phyloP scores from a whole-genome alignment of 1,140 invertebrate genomes.

The Drosophila pachea region DNA sequence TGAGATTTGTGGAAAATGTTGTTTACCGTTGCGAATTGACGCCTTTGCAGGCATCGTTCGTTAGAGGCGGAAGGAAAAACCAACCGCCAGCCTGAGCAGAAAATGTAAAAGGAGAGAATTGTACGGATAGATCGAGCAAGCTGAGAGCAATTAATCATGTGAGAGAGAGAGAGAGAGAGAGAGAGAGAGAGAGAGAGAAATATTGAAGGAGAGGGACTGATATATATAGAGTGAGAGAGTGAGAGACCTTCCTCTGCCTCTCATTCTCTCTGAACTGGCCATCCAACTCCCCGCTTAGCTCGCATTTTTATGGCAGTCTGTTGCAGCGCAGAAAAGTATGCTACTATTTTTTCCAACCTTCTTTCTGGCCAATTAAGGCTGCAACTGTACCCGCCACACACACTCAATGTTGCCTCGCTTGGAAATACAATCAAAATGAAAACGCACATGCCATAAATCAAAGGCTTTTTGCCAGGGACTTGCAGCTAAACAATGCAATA shows the following conservation, averaged over 20 bases:
- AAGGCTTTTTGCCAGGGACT: conserved; percentile 53
- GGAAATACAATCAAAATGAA: conserved; percentile 68
- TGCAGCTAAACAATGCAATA: conserved; percentile 50
- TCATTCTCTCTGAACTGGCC: not conserved
- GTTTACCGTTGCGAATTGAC: conserved; percentile 11
- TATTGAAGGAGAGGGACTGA: too few relatives aligned
- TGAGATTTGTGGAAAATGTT: conserved; percentile 41
- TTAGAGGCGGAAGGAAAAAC: too few relatives aligned
- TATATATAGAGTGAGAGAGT: not conserved
- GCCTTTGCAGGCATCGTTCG: not conserved
- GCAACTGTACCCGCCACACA: conserved; percentile 40
- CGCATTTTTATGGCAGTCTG: not conserved
- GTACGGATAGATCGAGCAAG: too few relatives aligned
- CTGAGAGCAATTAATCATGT: not conserved
- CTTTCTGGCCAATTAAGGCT: conserved; percentile 44
- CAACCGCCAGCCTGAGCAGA: too few relatives aligned
- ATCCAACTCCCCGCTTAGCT: not conserved
- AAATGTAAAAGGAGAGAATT: too few relatives aligned
- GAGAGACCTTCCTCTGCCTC: too few relatives aligned
- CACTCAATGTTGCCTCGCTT: conserved; percentile 1
- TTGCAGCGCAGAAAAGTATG: conserved; percentile 14
- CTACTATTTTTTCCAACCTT: conserved; percentile 34
- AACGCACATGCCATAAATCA: conserved; percentile 74
- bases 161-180: too few relatives aligned
- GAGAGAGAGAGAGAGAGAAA: too few relatives aligned